Conservation (phyloP, 2,113 vertebrate genomes). For the Neogobius melanostomus region DNA sequence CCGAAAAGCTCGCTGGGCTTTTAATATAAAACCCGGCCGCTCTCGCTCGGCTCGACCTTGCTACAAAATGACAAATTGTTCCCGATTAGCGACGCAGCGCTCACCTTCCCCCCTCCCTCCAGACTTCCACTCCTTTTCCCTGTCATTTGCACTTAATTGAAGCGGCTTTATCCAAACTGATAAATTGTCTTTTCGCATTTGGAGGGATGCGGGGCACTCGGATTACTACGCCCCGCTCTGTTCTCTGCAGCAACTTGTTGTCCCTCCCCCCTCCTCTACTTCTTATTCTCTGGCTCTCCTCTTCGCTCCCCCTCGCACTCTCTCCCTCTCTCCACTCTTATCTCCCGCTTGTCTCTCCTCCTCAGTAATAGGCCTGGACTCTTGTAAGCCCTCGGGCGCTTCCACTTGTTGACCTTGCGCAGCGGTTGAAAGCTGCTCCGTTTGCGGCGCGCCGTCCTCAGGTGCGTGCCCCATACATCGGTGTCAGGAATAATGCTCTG, state of each 20-base stretch:
- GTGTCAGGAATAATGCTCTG: neutral
- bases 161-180: slow-evolving; percentile 10
- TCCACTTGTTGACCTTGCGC: slow-evolving; percentile 14
- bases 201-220: neutral
- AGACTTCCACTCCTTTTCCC: slow-evolving; percentile 5
- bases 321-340: slow-evolving; percentile 1
- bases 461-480: neutral
- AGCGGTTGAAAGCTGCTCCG: slow-evolving; percentile 7
- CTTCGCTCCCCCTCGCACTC: neutral
- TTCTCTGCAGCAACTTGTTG: too few species aligned
- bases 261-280: neutral
- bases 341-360: neutral
- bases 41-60: slow-evolving; percentile 2
- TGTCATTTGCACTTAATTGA: slow-evolving; percentile 14
- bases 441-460: neutral
- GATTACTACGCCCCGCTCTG: neutral
- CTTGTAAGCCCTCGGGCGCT: slow-evolving; percentile 8
- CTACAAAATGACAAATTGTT: slow-evolving; percentile 11
- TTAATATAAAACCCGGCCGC: neutral
- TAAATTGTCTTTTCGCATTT: slow-evolving; percentile 5
- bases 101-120: slow-evolving; percentile 6
- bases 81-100: slow-evolving; percentile 1
- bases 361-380: neutral
- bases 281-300: neutral
- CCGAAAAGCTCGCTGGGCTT: neutral